Evolutionary conservation across 2,797 vertebrate species (phyloP).

Genomic region (Lates japonicus): DNA sequence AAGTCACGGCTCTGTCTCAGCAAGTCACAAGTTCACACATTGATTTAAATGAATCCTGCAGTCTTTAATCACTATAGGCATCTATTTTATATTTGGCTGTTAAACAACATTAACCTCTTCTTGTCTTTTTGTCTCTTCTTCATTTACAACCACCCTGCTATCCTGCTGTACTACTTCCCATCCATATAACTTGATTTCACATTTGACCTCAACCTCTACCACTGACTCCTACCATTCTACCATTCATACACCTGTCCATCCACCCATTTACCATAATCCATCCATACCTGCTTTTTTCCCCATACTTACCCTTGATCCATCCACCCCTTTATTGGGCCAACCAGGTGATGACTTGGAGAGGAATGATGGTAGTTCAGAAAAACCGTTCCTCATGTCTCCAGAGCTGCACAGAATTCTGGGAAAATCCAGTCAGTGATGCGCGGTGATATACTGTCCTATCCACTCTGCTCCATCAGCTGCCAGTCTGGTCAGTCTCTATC

Average conservation of each 20-base stretch:
- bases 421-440: slow-evolving; percentile 73
- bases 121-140: slow-evolving; percentile 2
- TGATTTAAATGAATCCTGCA: background rate
- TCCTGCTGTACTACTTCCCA: background rate
- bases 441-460: slow-evolving; percentile 7
- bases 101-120: slow-evolving; percentile 5
- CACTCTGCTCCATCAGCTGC: background rate
- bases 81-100: background rate
- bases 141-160: background rate
- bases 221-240: background rate
- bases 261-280: background rate
- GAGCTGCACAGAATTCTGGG: slow-evolving; percentile 91
- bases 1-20: background rate
- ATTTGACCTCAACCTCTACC: background rate
- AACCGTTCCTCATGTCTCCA: slow-evolving; percentile 93
- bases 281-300: background rate
- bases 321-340: background rate
- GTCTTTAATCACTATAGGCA: background rate
- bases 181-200: slow-evolving; percentile 1
- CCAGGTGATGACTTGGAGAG: slow-evolving; percentile 95
- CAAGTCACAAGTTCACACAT: background rate
- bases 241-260: slow-evolving; percentile 9
- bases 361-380: slow-evolving; percentile 91
- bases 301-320: background rate
- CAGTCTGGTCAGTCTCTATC: background rate